Evolutionary conservation across 2,797 vertebrate genomes (phyloP).

Genomic region (Chlorospingus semifuscus): DNA sequence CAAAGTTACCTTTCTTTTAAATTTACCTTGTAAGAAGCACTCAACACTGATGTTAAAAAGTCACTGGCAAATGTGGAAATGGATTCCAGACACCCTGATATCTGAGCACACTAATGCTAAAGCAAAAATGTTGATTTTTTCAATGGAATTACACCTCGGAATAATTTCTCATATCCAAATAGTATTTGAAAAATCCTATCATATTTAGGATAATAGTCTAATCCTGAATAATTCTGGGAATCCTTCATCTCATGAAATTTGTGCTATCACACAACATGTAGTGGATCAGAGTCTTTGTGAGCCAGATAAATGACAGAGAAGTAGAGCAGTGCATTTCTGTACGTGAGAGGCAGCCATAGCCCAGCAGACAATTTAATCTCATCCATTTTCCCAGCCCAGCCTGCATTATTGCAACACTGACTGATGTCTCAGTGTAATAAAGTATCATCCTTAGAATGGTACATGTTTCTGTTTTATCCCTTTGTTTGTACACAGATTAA

Average conservation of each 20-base stretch:
- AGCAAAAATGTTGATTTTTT: not conserved
- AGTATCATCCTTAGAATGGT: constrained; percentile 35
- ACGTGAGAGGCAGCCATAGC: not conserved
- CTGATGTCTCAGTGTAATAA: constrained; percentile 19
- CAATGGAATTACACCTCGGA: not conserved
- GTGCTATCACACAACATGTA: not conserved
- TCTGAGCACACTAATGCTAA: not conserved
- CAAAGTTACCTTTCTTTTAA: not conserved
- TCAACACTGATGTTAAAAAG: not conserved
- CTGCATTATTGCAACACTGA: constrained; percentile 1
- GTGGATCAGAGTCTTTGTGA: not conserved
- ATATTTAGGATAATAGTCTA: constrained; percentile 22
- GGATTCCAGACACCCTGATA: not conserved
- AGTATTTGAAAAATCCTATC: constrained; percentile 20
- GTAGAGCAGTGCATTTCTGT: not conserved
- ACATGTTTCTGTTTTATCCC: constrained; percentile 55
- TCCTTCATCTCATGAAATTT: not conserved
- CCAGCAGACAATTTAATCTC: constrained; percentile 25
- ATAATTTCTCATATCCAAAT: not conserved
- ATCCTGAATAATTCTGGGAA: not conserved
- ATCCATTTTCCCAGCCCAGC: constrained; percentile 8
- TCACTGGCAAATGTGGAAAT: not conserved
- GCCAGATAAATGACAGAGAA: not conserved
- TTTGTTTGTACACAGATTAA: constrained; percentile 74
- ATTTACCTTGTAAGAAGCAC: not conserved